phyloP scores from a whole-genome alignment of 1,140 invertebrate species.

The Pseudomyrmex pallidus region DNA sequence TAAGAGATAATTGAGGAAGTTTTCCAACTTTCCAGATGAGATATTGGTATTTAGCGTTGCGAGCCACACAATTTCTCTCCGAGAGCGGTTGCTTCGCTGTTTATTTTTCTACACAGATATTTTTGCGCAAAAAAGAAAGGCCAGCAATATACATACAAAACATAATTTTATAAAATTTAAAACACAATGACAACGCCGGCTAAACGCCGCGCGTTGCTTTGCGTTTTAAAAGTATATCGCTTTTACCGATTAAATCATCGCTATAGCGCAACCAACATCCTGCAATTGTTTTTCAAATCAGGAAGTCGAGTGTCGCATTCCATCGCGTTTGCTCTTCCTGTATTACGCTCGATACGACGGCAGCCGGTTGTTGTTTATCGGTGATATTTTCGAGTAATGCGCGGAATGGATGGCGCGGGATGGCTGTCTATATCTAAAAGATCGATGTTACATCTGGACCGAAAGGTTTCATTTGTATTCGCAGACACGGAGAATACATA shows the following conservation, averaged over 20 bases:
- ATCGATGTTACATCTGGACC: constrained; percentile 47
- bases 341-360: constrained; percentile 44
- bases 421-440: constrained; percentile 38
- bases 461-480: constrained; percentile 38
- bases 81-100: no score
- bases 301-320: constrained; percentile 53
- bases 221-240: constrained; percentile 29
- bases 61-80: no score
- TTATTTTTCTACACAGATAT: no score
- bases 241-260: constrained; percentile 34
- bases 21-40: not conserved
- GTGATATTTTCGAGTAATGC: constrained; percentile 52
- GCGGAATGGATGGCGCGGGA: constrained; percentile 22
- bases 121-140: no score
- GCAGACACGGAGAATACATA: constrained; percentile 6
- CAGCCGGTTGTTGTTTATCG: constrained; percentile 41
- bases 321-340: constrained; percentile 56
- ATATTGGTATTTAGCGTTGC: not conserved
- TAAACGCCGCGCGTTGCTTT: not conserved
- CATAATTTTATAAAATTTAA: no score
- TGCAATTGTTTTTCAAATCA: constrained; percentile 28
- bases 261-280: constrained; percentile 25
- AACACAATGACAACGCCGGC: not conserved
- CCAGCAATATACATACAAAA: no score
- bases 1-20: no score